phyloP scores from a whole-genome alignment of 92 coral and sea anemone genomes.

The Porites lobata region DNA sequence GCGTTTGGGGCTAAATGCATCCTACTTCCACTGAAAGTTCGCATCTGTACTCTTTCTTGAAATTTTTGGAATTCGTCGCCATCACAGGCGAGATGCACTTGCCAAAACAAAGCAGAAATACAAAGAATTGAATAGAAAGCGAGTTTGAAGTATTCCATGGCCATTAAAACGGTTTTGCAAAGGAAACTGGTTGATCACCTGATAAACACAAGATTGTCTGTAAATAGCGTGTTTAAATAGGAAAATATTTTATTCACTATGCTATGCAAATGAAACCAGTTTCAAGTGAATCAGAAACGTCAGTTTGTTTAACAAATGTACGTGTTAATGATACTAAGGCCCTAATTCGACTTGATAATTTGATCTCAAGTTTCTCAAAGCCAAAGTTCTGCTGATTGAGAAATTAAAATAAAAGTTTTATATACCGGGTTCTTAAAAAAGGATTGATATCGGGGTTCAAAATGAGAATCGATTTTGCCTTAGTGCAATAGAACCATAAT shows the following conservation, averaged over 20 bases:
- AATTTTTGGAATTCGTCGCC: too few species aligned
- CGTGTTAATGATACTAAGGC: not conserved
- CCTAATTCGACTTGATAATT: not conserved
- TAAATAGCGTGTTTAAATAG: not conserved
- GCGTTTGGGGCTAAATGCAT: not conserved
- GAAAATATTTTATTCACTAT: not conserved
- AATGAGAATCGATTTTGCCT: too few species aligned
- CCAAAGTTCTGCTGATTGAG: too few species aligned
- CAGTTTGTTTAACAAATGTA: not conserved
- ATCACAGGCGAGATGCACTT: too few species aligned
- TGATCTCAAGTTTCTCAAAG: too few species aligned
- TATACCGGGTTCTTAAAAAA: too few species aligned
- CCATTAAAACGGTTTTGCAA: not conserved
- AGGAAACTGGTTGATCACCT: not conserved
- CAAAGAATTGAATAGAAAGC: too few species aligned
- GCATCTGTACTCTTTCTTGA: too few species aligned
- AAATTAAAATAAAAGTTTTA: too few species aligned
- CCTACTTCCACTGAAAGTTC: not conserved
- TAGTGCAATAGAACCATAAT: too few species aligned
- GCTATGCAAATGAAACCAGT: not conserved
- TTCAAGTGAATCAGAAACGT: not conserved
- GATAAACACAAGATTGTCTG: not conserved
- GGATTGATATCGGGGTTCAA: too few species aligned
- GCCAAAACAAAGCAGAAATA: too few species aligned
- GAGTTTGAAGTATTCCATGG: not conserved